Base-by-base conservation (phyloP, 2,888 invertebrate genomes). In the Eledona agricola region DNA sequence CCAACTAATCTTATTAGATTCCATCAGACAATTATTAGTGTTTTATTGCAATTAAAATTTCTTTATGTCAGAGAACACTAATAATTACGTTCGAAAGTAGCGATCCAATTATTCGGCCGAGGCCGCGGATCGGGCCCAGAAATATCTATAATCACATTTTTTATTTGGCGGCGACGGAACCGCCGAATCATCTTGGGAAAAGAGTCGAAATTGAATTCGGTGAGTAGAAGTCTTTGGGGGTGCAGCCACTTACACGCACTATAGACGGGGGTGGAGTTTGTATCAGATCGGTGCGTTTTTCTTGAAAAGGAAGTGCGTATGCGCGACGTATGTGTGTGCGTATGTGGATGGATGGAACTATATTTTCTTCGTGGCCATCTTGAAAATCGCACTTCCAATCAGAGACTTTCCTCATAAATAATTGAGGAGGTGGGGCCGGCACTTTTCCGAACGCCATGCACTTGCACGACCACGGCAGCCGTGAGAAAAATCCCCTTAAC, bases 241-340 rank as follows among this genome's bases (percentile, higher is more conserved):
- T n/a, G n/a, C n/a, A n/a, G n/a, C n/a, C n/a, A n/a, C n/a, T n/a
- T n/a, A n/a, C n/a, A n/a, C n/a, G n/a, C n/a, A n/a, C n/a, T n/a
- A n/a, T n/a, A n/a, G n/a, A n/a, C n/a, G n/a, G n/a, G 64, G 64
- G 64, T 64, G 64, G 64, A 62, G 64, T 60, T 60, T 55, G 37
- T 54, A 55, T n/a, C n/a, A 37, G 55, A 57, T 57, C 57, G 51
- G 38, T 55, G 55, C 54, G 55, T 53, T 57, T 43, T 60, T 54
- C 57, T 58, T 54, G 42, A 47, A 31, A 32, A 51, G 43, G 51
- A 51, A 57, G 55, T 58, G 62, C 58, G 59, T 56, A 49, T 59
- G 63, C 62, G 63, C 62, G 49, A 31, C 43, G 49, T 47, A 57
- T 58, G 56, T 60, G 57, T 58, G 58, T n/a, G n/a, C 60, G 62